Conservation (phyloP, 2,113 vertebrate genomes). For the Carassius auratus region DNA sequence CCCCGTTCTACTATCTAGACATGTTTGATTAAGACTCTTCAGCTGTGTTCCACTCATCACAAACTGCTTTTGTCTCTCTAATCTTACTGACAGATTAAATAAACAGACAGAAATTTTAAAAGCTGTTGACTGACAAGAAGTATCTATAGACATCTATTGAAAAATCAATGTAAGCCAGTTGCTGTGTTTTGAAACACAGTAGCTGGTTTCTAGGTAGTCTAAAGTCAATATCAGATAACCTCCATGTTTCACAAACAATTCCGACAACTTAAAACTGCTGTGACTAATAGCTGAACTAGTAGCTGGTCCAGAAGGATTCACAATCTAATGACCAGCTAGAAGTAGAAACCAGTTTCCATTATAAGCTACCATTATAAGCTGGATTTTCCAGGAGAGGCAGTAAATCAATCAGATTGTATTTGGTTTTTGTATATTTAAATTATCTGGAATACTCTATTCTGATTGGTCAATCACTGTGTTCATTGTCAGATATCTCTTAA, state of each 20-base stretch:
- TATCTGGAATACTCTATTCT: neutral
- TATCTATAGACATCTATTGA: neutral
- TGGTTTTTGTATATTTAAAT: neutral
- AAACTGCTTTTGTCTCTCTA: slow-evolving; percentile 22
- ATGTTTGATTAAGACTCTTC: neutral
- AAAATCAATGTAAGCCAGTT: neutral
- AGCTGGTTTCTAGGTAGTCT: neutral
- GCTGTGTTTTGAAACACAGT: slow-evolving; percentile 8
- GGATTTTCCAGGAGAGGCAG: too few relatives aligned
- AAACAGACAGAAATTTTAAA: slow-evolving; percentile 19
- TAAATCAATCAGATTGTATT: neutral
- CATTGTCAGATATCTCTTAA: neutral
- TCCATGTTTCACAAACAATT: neutral
- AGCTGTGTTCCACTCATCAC: slow-evolving; percentile 32
- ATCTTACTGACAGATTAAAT: slow-evolving; percentile 44
- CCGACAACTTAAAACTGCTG: neutral
- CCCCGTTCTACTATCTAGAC: neutral
- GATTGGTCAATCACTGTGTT: neutral
- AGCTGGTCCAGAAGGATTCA: neutral
- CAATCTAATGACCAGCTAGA: neutral
- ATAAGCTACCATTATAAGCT: too few relatives aligned
- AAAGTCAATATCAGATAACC: neutral
- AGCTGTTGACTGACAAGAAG: slow-evolving; percentile 41
- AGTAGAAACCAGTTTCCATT: neutral
- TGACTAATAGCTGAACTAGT: neutral